Evolutionary conservation across 1,140 invertebrate species (phyloP).

Genomic region (Zaprionus gabonicus): DNA sequence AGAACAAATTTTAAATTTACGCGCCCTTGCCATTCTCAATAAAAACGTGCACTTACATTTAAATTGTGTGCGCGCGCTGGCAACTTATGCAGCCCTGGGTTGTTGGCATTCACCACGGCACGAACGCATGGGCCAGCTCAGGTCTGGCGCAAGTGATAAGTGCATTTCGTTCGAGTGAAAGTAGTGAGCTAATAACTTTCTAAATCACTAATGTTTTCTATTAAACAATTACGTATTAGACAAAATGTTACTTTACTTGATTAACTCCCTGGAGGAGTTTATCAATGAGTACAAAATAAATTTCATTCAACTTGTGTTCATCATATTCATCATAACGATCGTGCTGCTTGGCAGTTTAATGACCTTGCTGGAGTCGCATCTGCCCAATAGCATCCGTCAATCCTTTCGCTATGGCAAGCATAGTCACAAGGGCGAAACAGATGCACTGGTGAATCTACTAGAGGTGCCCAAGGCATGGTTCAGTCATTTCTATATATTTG

Average conservation of each 20-base stretch:
- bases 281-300: slow-evolving; percentile 84
- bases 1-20: not conserved
- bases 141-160: slow-evolving; percentile 27
- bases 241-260: slow-evolving; percentile 43
- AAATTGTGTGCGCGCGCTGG: not conserved
- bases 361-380: slow-evolving; percentile 86
- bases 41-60: not conserved
- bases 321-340: slow-evolving; percentile 85
- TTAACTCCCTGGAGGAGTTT: slow-evolving; percentile 51
- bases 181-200: slow-evolving; percentile 25
- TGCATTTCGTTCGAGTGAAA: slow-evolving; percentile 24
- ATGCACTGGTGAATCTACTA: slow-evolving; percentile 85
- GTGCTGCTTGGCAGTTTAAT: slow-evolving; percentile 86
- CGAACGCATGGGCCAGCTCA: not conserved
- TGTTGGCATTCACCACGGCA: slow-evolving; percentile 22
- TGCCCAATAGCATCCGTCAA: slow-evolving; percentile 87
- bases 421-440: slow-evolving; percentile 85
- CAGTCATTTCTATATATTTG: slow-evolving; percentile 90
- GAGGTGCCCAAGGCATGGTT: slow-evolving; percentile 91
- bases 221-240: slow-evolving; percentile 15
- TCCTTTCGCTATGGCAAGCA: slow-evolving; percentile 89
- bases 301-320: slow-evolving; percentile 86
- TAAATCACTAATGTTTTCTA: slow-evolving; percentile 32
- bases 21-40: not conserved
- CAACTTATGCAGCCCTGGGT: slow-evolving; percentile 7